phyloP scores from a whole-genome alignment of 2,888 invertebrate species.

The Deroplatys truncata region DNA sequence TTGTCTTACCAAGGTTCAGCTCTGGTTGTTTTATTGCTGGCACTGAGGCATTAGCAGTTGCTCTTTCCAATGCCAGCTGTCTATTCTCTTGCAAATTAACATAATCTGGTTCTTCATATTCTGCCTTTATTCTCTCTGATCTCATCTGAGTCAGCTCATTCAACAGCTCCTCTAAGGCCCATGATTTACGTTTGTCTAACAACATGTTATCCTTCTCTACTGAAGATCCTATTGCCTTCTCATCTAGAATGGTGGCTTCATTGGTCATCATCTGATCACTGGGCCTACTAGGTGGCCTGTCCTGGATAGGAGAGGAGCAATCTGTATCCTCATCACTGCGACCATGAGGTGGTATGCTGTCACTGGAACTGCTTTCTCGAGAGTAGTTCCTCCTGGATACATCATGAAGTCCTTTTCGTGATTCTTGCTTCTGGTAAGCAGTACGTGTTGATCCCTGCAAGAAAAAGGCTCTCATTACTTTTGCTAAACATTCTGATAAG shows the following conservation, averaged over 20 bases:
- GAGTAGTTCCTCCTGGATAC: neutral
- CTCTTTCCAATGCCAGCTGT: neutral
- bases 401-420: neutral
- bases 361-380: conserved; percentile 28
- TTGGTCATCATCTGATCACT: neutral
- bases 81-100: neutral
- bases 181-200: conserved; percentile 40
- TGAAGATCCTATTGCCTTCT: neutral
- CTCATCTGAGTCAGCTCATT: conserved; percentile 34
- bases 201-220: conserved; percentile 31
- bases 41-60: neutral
- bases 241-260: neutral
- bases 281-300: neutral
- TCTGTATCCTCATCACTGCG: neutral
- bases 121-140: neutral
- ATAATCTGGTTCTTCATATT: neutral
- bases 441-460: neutral
- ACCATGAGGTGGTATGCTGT: conserved; percentile 10
- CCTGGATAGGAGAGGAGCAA: neutral
- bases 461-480: neutral
- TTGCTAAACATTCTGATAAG: too few species aligned
- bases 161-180: conserved; percentile 42
- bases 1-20: neutral
- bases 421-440: neutral
- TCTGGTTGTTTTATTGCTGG: neutral